A percentile compares a stretch with the other conserved stretches of the same genome.
phyloP scores from a whole-genome alignment of 2,113 vertebrate species.

The Tetrax tetrax region DNA sequence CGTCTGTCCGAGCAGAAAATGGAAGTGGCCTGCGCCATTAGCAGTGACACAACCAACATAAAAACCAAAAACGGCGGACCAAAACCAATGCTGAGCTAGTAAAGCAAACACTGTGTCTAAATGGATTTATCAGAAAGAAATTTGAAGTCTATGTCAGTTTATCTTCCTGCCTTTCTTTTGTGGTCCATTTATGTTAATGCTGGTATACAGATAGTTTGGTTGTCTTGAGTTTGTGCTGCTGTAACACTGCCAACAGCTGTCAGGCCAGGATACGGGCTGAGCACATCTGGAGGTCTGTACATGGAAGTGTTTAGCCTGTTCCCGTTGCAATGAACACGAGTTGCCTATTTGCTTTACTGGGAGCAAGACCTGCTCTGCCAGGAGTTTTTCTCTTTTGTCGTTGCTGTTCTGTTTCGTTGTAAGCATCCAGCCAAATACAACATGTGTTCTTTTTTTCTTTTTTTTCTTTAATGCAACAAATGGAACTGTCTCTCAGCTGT shows the following conservation, averaged over 20 bases:
- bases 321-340: background rate
- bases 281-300: background rate
- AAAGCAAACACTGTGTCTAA: background rate
- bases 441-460: background rate
- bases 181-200: background rate
- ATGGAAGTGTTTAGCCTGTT: background rate
- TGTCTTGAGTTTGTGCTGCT: constrained; percentile 6
- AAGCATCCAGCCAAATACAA: constrained; percentile 7
- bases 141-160: background rate
- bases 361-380: background rate
- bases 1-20: background rate
- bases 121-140: background rate
- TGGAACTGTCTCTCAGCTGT: background rate
- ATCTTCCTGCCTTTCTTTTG: background rate
- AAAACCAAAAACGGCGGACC: background rate
- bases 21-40: background rate
- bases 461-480: background rate
- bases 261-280: background rate
- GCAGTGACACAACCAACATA: background rate
- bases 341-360: background rate
- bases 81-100: background rate
- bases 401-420: background rate
- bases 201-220: background rate
- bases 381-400: background rate
- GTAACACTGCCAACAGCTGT: background rate